Percentiles rank a stretch among this genome's conserved stretches.
phyloP scores from a whole-genome alignment of 2,797 vertebrate species.

The Hyperoplus lanceolatus region DNA sequence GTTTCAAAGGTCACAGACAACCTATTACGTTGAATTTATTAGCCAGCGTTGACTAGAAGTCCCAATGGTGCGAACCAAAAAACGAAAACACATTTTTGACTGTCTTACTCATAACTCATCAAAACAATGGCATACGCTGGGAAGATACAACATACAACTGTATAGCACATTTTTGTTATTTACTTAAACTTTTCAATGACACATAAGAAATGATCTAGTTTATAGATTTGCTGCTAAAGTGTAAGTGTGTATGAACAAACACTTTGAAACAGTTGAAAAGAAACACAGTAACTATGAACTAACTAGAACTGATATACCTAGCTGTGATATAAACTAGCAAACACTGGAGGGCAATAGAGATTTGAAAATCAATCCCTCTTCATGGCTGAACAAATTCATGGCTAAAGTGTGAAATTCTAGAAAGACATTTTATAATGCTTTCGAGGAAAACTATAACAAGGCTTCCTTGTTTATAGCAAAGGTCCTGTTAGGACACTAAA shows the following conservation, averaged over 20 bases:
- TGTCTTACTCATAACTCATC: not conserved
- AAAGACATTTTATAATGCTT: not conserved
- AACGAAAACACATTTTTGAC: not conserved
- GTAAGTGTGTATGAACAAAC: not conserved
- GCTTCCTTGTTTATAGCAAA: not conserved
- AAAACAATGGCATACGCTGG: not conserved
- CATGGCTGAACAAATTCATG: not conserved
- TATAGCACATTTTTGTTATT: not conserved
- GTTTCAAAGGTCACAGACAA: not conserved
- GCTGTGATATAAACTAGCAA: constrained; percentile 43
- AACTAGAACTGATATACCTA: not conserved
- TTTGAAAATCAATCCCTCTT: constrained; percentile 31
- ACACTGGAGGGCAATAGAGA: constrained; percentile 78
- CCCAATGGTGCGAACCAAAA: too few relatives aligned
- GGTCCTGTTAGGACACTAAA: not conserved
- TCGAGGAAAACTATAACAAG: not conserved
- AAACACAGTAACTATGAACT: not conserved
- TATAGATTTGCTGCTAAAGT: not conserved
- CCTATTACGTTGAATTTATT: too few relatives aligned
- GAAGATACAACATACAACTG: not conserved
- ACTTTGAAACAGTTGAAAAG: not conserved
- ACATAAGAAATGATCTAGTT: not conserved
- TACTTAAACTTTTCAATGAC: not conserved
- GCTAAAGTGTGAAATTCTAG: not conserved
- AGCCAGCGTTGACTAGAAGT: too few relatives aligned